Percentiles rank a stretch among this genome's conserved stretches.
These are phyloP conservation scores for Agonopterix heracliana DNA, from an alignment of 2,888 invertebrate genomes.

Conservation along the genomic window DNA sequence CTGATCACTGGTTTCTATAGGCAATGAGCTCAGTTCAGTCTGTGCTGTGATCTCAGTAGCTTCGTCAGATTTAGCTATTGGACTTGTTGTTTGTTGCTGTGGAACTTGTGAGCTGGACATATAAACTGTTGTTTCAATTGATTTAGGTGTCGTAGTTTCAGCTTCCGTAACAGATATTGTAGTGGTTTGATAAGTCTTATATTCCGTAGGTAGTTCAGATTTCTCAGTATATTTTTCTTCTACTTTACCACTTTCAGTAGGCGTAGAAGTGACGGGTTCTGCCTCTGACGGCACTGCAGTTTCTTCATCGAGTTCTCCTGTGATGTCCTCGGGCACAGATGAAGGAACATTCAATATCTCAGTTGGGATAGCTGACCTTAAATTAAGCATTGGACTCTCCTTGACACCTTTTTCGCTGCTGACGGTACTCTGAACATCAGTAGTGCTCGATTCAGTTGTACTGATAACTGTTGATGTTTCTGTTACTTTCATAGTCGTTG, in stretches of 20 bases:
- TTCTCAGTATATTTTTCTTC: conserved; percentile 17
- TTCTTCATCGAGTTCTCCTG: conserved; percentile 34
- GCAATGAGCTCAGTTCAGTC: conserved; percentile 61
- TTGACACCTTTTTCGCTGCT: conserved; percentile 30
- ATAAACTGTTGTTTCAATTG: conserved; percentile 12
- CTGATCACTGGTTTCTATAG: conserved; percentile 64
- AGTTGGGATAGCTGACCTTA: conserved; percentile 58
- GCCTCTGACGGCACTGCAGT: conserved; percentile 14
- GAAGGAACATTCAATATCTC: conserved; percentile 49
- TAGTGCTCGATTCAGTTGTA: conserved; percentile 21
- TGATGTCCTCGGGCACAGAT: conserved; percentile 37
- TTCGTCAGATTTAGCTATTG: conserved; percentile 40
- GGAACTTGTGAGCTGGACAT: conserved; percentile 22
- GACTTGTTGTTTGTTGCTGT: conserved; percentile 30
- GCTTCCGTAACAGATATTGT: conserved; percentile 13
- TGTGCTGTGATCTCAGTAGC: conserved; percentile 58
- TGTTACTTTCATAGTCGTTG: conserved; percentile 18
- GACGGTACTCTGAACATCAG: conserved; percentile 16
- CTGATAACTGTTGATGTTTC: conserved; percentile 23
- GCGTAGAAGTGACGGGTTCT: conserved; percentile 11
- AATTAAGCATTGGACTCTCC: conserved; percentile 50
- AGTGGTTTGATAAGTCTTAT: conserved; percentile 15
- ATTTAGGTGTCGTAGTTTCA: conserved; percentile 20
- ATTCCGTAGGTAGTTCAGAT: conserved; percentile 15
- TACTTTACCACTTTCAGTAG: conserved; percentile 10